Evolutionary conservation across 23 tunicate species (phyloP), one percentile per base, ranked within the genome.

Genomic region (Trididemnum nubilum): DNA sequence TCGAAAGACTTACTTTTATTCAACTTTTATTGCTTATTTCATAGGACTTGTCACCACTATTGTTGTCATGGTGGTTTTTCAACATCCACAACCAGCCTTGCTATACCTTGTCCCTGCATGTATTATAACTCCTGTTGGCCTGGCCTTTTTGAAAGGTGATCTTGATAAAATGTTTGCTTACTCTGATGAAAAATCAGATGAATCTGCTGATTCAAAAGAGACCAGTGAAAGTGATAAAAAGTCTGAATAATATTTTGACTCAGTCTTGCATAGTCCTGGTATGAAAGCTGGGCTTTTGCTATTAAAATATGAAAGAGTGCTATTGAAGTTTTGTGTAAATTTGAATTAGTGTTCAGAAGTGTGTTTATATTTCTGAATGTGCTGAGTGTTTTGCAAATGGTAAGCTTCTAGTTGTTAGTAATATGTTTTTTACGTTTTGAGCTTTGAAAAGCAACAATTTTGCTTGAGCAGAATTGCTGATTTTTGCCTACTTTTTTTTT

Each of bases 41-140:
- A 49, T 84, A 1, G 99, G 99, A 3, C 83, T 96, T 3, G 84
- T 87, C 49, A 72, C 94, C 19, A 96, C 99, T 21, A 96, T 96
- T 4, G 83, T 86, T 12, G 99, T 96, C 26, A 96, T 96, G 99
- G 88, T 75, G 0, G 94, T 96, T 0, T 96, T 86, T 81, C 83
- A 96, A 39, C 99, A 96, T 78, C 89, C 99, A 1, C 99, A 96
- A 63, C 99, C 99, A 2, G 99, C 99, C 26, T 75, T 96, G 52
- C 94, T 96, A 18, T 96, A 96, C 64, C 90, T 96, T 3, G 99
- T 96, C 0, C 99, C 99, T 31, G 87, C 99, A 30, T 96, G 99
- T 73, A 49, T 96, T 33, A 83, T 87, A 27, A 86, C 72, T 21
- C 99, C 99, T 0, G 51, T 96, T 44, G 40, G 69, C n/a, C 79